Conservation (phyloP, 2,113 vertebrate species). For the Sphyrna mokarran region DNA sequence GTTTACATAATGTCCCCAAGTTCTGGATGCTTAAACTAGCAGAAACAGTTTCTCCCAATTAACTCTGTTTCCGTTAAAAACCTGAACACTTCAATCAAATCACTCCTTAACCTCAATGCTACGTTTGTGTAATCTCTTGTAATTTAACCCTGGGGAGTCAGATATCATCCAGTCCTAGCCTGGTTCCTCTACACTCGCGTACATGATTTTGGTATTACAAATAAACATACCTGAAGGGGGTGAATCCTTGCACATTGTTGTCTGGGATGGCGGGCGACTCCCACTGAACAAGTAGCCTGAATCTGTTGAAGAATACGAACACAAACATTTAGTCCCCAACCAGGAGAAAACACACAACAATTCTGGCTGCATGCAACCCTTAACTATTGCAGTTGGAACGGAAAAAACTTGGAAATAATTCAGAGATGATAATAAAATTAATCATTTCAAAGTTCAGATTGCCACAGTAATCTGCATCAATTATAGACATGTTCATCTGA, state of each 20-base stretch:
- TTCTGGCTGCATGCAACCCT: not conserved
- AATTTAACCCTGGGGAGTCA: not conserved
- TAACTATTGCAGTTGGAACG: not conserved
- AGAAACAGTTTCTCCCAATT: not conserved
- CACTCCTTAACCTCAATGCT: not conserved
- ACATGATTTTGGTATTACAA: not conserved
- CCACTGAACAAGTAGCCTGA: constrained; percentile 94
- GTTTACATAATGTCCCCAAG: not conserved
- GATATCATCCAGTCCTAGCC: not conserved
- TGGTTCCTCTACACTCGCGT: not conserved
- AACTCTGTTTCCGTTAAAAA: not conserved
- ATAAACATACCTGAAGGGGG: constrained; percentile 67
- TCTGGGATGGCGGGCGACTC: constrained; percentile 70
- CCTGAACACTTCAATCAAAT: not conserved
- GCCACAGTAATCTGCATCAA: not conserved
- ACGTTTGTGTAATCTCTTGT: not conserved
- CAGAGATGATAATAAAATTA: not conserved
- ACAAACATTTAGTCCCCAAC: not conserved
- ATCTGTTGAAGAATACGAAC: constrained; percentile 54
- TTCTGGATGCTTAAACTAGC: not conserved
- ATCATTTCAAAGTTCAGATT: not conserved
- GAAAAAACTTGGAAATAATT: constrained; percentile 1
- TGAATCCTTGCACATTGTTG: constrained; percentile 62
- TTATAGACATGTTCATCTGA: not conserved
- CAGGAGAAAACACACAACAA: too few species aligned